These are phyloP conservation scores for Umimayanthus kanabou DNA, from an alignment of 92 coral and sea anemone species.

Conservation along the genomic window DNA sequence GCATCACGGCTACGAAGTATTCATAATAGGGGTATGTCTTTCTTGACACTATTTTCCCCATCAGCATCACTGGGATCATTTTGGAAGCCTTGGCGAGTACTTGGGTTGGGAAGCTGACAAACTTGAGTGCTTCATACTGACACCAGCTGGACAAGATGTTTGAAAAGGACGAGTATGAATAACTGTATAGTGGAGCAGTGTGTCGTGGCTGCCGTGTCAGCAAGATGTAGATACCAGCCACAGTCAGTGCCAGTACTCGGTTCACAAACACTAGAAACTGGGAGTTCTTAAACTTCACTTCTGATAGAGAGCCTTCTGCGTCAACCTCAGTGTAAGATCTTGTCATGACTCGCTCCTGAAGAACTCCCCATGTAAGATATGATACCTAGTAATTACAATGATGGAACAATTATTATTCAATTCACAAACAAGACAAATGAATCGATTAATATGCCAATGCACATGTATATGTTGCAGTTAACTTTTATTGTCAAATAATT, in stretches of 20 bases:
- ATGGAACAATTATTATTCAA: no score
- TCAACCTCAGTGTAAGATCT: slow-evolving; percentile 58
- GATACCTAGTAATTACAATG: slow-evolving; percentile 45
- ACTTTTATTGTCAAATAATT: no score
- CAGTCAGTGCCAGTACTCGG: slow-evolving; percentile 81
- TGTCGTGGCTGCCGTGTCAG: slow-evolving; percentile 86
- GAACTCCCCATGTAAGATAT: slow-evolving; percentile 94
- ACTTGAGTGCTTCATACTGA: slow-evolving; percentile 96
- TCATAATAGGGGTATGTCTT: slow-evolving; percentile 89
- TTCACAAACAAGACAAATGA: no score
- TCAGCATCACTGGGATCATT: slow-evolving; percentile 98
- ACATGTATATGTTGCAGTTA: no score
- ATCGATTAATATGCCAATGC: no score
- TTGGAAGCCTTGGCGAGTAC: slow-evolving; percentile 95
- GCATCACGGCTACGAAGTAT: slow-evolving; percentile 85
- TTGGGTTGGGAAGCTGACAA: slow-evolving; percentile 96
- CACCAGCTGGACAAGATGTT: slow-evolving; percentile 98
- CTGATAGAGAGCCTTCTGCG: slow-evolving; percentile 70
- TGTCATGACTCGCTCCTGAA: slow-evolving; percentile 96
- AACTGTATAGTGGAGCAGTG: slow-evolving; percentile 87
- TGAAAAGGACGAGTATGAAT: slow-evolving; percentile 93
- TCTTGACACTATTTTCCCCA: slow-evolving; percentile 91
- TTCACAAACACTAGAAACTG: slow-evolving; percentile 93
- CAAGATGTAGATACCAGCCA: slow-evolving; percentile 68
- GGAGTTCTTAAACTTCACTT: slow-evolving; percentile 81